phyloP scores from a whole-genome alignment of 2,888 invertebrate genomes.

The Choreutis nemorana region DNA sequence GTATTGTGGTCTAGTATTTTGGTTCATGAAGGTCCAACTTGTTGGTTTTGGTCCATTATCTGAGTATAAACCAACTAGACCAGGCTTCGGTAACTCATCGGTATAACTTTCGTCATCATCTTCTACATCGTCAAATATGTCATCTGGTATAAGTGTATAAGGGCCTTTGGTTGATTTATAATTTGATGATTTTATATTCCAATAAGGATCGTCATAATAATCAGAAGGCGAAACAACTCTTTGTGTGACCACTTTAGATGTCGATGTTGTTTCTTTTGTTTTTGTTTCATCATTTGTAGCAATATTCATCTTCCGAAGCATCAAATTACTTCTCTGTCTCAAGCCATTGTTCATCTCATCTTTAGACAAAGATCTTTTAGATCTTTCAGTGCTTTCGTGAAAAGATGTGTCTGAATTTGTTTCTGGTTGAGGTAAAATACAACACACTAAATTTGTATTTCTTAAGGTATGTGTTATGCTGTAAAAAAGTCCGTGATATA shows the following conservation, averaged over 20 bases:
- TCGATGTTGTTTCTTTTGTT: constrained; percentile 13
- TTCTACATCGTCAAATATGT: constrained; percentile 21
- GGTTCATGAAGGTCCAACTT: constrained; percentile 21
- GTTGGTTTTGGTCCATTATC: constrained; percentile 25
- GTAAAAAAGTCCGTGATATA: constrained; percentile 1
- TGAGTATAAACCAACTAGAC: constrained; percentile 44
- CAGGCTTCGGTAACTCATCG: constrained; percentile 45
- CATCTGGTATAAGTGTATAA: constrained; percentile 10
- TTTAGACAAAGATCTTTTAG: constrained; percentile 20
- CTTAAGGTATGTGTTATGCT: background rate
- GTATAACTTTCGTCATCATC: constrained; percentile 35
- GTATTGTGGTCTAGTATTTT: constrained; percentile 21
- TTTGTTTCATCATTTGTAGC: constrained; percentile 18
- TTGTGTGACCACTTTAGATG: constrained; percentile 15
- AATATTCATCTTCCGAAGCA: constrained; percentile 24
- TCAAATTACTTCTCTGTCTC: constrained; percentile 33
- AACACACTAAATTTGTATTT: constrained; percentile 23
- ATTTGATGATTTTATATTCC: constrained; percentile 40
- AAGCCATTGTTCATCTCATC: constrained; percentile 18
- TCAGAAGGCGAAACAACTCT: constrained; percentile 30
- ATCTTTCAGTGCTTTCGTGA: constrained; percentile 20
- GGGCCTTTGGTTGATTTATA: constrained; percentile 14
- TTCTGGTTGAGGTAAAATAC: constrained; percentile 25
- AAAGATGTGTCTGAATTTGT: constrained; percentile 8
- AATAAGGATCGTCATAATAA: constrained; percentile 44